Base-by-base conservation (phyloP, 37 sponge, comb jelly and placozoan genomes). In the Crambe crambe region DNA sequence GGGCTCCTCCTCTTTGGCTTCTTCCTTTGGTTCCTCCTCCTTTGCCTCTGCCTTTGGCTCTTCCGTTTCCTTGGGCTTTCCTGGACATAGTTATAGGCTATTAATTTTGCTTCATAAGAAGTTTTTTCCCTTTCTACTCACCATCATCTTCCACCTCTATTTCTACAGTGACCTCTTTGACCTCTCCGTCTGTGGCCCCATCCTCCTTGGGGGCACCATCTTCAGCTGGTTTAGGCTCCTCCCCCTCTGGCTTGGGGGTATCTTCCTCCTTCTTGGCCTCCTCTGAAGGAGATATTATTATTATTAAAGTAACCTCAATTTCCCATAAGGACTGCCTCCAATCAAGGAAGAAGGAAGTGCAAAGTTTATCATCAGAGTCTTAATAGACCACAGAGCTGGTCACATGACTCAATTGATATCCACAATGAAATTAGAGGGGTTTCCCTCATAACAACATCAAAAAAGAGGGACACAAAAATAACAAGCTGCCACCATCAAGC, bases 151-250 rank as follows among this genome's bases (percentile, higher is more conserved):
- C 79, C 36, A 67, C 15, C 30, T 54, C 56, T 5, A 66, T 56
- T 65, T 67, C 56, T 3, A 34, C 54, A 65, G 56, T 78, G 68
- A 68, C 80, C 44, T 56, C 35, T 69, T 54, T 58, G 22, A 22
- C 58, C 20, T 60, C 61, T 34, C 40, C 66, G 29, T 77, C 81
- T 34, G 37, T 56, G 5, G 36, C 68, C 1, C 66, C 61, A 18
- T 56, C 39, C 32, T 80, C 35, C 21, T 30, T 22, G 1, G 32
- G 5, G 5, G 51, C 77, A 36, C 61, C 77, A 3, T 35, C 77
- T 59, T 12, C 58, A 56, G 30, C 74, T 56, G 74, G 74, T 29
- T 73, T 51, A 32, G 74, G 56, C 4, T 71, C 72, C 3, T 57
- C 60, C 31, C 29, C 58, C 63, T 43, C 44, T 8, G 9, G 37